These are phyloP conservation scores for Lasioglossum oenotherae DNA, from an alignment of 2,888 invertebrate species.

Conservation along the genomic window DNA sequence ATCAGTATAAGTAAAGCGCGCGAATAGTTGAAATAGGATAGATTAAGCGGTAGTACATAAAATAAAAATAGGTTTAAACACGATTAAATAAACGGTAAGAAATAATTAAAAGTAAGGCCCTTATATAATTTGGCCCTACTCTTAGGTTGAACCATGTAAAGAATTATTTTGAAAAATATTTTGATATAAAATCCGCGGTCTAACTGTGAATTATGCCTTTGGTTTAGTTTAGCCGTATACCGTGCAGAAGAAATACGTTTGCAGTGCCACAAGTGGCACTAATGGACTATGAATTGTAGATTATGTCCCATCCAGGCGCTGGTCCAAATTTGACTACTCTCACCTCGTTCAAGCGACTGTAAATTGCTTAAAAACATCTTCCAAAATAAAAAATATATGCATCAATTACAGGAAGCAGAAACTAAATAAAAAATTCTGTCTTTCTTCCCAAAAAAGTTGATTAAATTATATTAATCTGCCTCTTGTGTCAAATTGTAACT, in stretches of 20 bases:
- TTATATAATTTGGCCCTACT: no score
- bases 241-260: neutral
- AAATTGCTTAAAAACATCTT: neutral
- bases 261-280: neutral
- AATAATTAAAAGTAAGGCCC: no score
- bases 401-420: neutral
- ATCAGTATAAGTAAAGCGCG: no score
- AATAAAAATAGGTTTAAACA: no score
- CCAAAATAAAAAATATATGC: neutral
- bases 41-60: no score
- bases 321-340: neutral
- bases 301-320: neutral
- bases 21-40: no score
- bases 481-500: neutral
- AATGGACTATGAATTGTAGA: neutral
- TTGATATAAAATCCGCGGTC: neutral
- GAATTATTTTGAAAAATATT: no score
- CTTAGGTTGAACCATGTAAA: no score
- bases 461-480: neutral
- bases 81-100: no score
- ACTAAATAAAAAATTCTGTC: neutral
- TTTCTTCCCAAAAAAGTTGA: neutral
- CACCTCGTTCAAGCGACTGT: neutral
- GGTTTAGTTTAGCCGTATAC: neutral
- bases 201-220: neutral